Evolutionary conservation across 2,888 invertebrate genomes (phyloP).

Genomic region (Tetropium fuscum): DNA sequence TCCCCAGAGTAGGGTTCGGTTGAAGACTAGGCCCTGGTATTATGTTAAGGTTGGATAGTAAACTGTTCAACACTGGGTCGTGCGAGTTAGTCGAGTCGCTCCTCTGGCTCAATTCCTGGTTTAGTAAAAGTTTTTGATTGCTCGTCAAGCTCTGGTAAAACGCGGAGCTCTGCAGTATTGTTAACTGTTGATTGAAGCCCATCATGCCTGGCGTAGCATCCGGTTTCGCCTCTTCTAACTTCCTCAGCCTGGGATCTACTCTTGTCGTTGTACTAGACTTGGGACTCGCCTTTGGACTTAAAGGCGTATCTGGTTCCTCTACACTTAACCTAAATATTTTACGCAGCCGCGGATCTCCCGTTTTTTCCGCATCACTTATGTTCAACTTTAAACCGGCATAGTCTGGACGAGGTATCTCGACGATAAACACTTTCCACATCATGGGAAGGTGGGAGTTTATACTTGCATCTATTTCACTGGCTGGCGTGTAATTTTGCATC

Average conservation of each 20-base stretch:
- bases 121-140: conserved; percentile 78
- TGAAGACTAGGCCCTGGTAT: conserved; percentile 53
- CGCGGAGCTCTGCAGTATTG: conserved; percentile 75
- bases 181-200: conserved; percentile 71
- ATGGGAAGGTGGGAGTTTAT: conserved; percentile 83
- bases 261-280: conserved; percentile 64
- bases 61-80: conserved; percentile 71
- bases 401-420: conserved; percentile 80
- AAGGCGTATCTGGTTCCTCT: conserved; percentile 72
- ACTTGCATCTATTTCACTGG: conserved; percentile 88
- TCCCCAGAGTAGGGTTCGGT: conserved; percentile 64
- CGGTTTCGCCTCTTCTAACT: conserved; percentile 50
- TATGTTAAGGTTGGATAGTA: conserved; percentile 73
- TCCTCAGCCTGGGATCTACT: conserved; percentile 57
- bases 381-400: conserved; percentile 80
- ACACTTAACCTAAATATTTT: conserved; percentile 78
- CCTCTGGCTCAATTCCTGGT: conserved; percentile 75
- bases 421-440: conserved; percentile 70
- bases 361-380: conserved; percentile 77
- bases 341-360: conserved; percentile 80
- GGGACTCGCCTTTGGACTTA: conserved; percentile 68
- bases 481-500: conserved; percentile 82
- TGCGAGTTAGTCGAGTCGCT: conserved; percentile 69
- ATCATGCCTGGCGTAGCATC: conserved; percentile 54
- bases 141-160: conserved; percentile 80